Conservation (phyloP, 2,797 vertebrate genomes). For the Crax fasciolata region DNA sequence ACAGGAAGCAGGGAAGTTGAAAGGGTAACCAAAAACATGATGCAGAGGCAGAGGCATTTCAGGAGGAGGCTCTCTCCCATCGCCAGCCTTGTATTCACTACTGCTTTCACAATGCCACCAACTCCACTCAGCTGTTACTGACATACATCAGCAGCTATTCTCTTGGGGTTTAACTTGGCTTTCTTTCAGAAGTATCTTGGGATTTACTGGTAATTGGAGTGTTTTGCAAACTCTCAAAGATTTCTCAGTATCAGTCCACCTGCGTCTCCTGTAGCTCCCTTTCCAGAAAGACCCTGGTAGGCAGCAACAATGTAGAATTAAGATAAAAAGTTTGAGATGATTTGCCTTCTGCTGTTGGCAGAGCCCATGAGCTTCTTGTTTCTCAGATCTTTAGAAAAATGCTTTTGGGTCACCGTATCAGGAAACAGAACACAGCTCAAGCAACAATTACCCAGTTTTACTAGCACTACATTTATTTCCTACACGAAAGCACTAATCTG, state of each 20-base stretch:
- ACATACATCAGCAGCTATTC: slow-evolving; percentile 48
- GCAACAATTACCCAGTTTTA: not conserved
- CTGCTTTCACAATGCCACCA: slow-evolving; percentile 8
- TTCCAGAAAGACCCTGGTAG: slow-evolving; percentile 18
- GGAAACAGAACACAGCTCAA: not conserved
- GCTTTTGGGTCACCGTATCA: not conserved
- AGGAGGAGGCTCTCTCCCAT: not conserved
- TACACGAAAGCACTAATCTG: not conserved
- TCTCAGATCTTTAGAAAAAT: slow-evolving; percentile 39
- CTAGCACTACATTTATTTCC: not conserved
- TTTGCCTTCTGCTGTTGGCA: slow-evolving; percentile 27
- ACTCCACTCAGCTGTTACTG: slow-evolving; percentile 40
- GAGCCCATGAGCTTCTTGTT: not conserved
- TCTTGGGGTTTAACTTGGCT: slow-evolving; percentile 13
- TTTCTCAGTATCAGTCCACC: slow-evolving; percentile 54
- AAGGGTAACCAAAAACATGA: slow-evolving; percentile 3
- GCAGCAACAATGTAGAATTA: slow-evolving; percentile 31
- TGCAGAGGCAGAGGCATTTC: not conserved
- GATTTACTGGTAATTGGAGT: slow-evolving; percentile 71
- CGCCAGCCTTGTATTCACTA: not conserved
- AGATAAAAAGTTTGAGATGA: slow-evolving; percentile 5
- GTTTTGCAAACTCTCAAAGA: slow-evolving; percentile 71
- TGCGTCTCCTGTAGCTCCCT: slow-evolving; percentile 28
- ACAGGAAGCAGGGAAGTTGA: not conserved
- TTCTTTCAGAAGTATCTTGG: slow-evolving; percentile 46